phyloP scores from a whole-genome alignment of 2,888 invertebrate species.

The Oithona nana region DNA sequence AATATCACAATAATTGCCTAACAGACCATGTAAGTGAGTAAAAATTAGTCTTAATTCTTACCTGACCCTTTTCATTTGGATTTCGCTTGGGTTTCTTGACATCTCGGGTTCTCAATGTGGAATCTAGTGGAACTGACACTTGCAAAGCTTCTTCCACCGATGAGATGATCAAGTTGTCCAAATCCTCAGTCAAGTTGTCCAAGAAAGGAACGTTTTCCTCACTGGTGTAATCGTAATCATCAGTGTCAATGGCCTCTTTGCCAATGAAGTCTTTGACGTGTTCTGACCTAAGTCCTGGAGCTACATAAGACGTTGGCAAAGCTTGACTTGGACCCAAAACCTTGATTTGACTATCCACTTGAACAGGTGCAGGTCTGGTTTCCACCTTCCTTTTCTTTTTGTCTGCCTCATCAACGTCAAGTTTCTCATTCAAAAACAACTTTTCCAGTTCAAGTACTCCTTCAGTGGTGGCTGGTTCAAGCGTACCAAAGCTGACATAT shows the following conservation, averaged over 20 bases:
- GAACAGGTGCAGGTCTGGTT: neutral
- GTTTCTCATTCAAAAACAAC: neutral
- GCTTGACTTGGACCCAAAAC: neutral
- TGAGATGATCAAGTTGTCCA: constrained; percentile 7
- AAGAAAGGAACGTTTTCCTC: neutral
- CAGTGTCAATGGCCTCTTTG: neutral
- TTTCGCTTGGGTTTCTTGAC: neutral
- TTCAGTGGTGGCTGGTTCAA: neutral
- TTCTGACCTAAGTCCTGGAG: neutral
- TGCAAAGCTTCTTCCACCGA: constrained; percentile 6
- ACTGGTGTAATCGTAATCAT: neutral
- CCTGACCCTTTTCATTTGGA: too few relatives aligned
- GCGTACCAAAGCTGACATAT: neutral
- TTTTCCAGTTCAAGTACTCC: neutral
- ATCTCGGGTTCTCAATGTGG: neutral
- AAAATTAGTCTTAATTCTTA: too few relatives aligned
- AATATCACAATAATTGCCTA: too few relatives aligned
- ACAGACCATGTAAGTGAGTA: too few relatives aligned
- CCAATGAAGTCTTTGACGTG: neutral
- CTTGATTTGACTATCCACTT: neutral
- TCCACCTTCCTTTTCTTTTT: neutral
- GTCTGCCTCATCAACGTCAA: neutral
- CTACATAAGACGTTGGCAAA: neutral
- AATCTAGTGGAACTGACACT: constrained; percentile 2
- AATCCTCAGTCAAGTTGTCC: neutral